phyloP scores from a whole-genome alignment of 2,113 vertebrate species.

The Verasper variegatus region DNA sequence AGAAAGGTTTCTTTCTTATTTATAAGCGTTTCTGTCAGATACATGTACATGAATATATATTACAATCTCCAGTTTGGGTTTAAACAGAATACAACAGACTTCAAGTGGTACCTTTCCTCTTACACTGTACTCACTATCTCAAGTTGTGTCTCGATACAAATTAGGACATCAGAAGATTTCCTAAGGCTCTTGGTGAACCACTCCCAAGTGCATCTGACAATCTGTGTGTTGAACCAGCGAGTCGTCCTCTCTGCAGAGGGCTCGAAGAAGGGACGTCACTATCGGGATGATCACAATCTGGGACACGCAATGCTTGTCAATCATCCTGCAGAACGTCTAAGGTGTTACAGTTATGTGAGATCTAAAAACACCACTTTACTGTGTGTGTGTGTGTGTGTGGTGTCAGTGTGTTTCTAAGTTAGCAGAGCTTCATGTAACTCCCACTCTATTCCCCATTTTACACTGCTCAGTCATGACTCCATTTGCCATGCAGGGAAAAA shows the following conservation, averaged over 20 bases:
- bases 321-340: not conserved
- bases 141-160: conserved; percentile 29
- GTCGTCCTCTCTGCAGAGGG: not conserved
- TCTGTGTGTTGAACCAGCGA: conserved; percentile 14
- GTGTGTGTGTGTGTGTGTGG: not conserved
- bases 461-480: not conserved
- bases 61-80: not conserved
- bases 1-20: not conserved
- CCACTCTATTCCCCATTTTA: not conserved
- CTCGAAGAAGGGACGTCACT: not conserved
- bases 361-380: not conserved
- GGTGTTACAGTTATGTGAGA: conserved; percentile 10
- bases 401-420: not conserved
- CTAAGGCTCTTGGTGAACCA: conserved; percentile 20
- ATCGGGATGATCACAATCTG: conserved; percentile 11
- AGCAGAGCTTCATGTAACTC: not conserved
- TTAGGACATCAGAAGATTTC: conserved; percentile 35
- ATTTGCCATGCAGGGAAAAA: conserved; percentile 1
- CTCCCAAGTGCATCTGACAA: conserved; percentile 9
- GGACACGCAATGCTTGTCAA: conserved; percentile 11
- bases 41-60: too few species aligned
- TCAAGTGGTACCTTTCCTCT: not conserved
- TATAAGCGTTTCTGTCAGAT: not conserved
- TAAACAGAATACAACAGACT: not conserved
- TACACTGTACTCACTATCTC: not conserved